Conservation (phyloP, 1,140 invertebrate genomes). For the Arion vulgaris region DNA sequence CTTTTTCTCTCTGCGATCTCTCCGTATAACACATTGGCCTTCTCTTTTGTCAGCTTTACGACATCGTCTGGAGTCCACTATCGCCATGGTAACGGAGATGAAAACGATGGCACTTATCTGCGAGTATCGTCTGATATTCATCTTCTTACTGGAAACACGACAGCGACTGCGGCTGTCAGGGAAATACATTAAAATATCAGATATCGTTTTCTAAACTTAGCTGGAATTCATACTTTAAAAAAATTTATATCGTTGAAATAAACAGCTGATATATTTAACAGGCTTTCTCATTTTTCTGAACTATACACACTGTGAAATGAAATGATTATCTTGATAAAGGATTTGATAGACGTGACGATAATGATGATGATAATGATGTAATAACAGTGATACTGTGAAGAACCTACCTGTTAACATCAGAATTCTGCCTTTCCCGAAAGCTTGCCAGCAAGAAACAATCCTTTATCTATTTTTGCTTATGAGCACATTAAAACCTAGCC, state of each 20-base stretch:
- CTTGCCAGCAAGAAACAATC: neutral
- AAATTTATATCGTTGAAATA: no score
- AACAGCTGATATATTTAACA: no score
- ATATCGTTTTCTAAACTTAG: no score
- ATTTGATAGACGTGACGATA: no score
- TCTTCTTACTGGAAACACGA: neutral
- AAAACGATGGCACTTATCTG: neutral
- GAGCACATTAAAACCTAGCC: neutral
- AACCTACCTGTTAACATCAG: neutral
- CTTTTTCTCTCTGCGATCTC: neutral
- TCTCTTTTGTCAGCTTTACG: neutral
- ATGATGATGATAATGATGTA: no score
- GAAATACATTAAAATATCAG: no score
- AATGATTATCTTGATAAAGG: no score
- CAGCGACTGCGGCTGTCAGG: no score
- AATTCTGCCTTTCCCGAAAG: neutral
- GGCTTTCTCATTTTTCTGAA: no score
- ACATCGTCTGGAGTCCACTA: neutral
- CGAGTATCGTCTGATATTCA: neutral
- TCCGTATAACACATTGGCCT: neutral
- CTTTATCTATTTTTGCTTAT: neutral
- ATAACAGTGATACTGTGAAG: no score
- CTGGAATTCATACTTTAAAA: no score
- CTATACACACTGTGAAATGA: no score
- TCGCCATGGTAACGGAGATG: constrained; percentile 7